Conservation (phyloP, 2,888 invertebrate species). For the Diarsia brunnea region DNA sequence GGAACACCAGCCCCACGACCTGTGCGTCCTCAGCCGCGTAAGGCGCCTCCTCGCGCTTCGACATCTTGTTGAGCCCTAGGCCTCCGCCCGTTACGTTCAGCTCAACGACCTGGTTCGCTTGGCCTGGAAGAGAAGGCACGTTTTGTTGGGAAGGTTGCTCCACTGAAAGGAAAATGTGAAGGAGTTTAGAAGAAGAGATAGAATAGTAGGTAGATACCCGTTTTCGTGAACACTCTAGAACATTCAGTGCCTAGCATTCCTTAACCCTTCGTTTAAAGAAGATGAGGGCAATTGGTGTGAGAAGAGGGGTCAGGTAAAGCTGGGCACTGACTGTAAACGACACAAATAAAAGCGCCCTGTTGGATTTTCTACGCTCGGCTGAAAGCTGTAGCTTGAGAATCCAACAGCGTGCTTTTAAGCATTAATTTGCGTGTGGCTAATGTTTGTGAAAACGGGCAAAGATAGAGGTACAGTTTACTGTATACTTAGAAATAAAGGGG, state of each 20-base stretch:
- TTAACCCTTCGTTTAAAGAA: too few relatives aligned
- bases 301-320: too few relatives aligned
- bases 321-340: not conserved
- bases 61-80: constrained; percentile 95
- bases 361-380: not conserved
- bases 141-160: constrained; percentile 56
- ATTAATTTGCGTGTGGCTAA: not conserved
- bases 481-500: not conserved
- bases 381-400: not conserved
- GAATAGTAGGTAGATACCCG: not conserved
- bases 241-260: too few relatives aligned
- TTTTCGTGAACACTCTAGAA: not conserved
- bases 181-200: constrained; percentile 14
- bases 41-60: constrained; percentile 95
- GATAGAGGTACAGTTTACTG: not conserved
- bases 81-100: constrained; percentile 94
- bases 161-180: constrained; percentile 53
- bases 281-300: too few relatives aligned
- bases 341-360: not conserved
- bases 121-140: constrained; percentile 82
- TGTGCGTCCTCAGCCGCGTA: constrained; percentile 96
- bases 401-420: not conserved
- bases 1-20: constrained; percentile 96
- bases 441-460: not conserved
- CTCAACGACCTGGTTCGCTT: constrained; percentile 91